A percentile compares a stretch with the other conserved stretches of the same genome.
These are phyloP conservation scores for Gallinago media DNA, from an alignment of 2,113 vertebrate species.

Conservation along the genomic window DNA sequence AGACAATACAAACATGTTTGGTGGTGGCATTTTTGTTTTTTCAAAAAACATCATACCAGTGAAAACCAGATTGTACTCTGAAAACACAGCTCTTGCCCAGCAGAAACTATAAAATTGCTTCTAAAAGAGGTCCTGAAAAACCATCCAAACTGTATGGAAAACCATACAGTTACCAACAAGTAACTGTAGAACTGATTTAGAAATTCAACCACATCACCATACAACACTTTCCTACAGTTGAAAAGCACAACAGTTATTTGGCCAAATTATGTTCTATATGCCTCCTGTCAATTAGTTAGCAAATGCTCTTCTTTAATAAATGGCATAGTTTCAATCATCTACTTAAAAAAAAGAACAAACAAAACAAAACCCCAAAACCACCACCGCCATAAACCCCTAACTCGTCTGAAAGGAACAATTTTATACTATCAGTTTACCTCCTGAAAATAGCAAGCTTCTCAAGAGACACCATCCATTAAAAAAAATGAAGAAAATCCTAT, in stretches of 20 bases:
- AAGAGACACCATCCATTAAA: not conserved
- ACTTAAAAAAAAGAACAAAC: not conserved
- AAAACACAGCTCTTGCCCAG: not conserved
- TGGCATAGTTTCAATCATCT: not conserved
- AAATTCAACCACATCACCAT: not conserved
- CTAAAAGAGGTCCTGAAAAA: not conserved
- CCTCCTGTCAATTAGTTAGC: not conserved
- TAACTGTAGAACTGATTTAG: not conserved
- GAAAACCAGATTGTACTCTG: not conserved
- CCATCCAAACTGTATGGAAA: too few species aligned
- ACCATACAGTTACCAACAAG: not conserved
- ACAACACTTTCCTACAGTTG: not conserved
- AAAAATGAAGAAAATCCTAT: not conserved
- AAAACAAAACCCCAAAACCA: not conserved
- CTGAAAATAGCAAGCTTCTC: not conserved
- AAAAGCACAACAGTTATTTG: not conserved
- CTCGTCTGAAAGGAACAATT: not conserved
- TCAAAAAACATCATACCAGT: too few species aligned
- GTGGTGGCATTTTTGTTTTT: too few species aligned
- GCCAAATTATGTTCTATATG: not conserved
- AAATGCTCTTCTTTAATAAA: not conserved
- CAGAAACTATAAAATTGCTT: not conserved
- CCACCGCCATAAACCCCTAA: not conserved
- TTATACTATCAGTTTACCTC: not conserved
- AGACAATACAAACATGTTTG: not conserved